phyloP scores from a whole-genome alignment of 2,888 invertebrate species.

The Apamea anceps region DNA sequence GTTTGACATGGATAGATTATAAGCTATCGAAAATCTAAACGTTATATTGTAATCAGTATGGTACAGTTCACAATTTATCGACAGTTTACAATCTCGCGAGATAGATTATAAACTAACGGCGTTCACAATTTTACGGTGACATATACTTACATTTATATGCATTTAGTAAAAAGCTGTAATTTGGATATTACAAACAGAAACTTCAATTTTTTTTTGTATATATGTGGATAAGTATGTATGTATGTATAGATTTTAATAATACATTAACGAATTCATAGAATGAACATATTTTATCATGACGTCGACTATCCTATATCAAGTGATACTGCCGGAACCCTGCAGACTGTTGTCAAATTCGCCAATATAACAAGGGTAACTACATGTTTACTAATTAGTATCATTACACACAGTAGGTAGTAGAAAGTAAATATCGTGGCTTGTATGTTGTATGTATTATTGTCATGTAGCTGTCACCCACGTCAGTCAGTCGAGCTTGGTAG shows the following conservation, averaged over 20 bases:
- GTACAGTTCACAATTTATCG: too few species aligned
- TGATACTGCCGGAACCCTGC: neutral
- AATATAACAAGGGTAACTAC: neutral
- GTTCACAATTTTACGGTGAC: too few species aligned
- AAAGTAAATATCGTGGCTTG: constrained; percentile 29
- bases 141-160: too few species aligned
- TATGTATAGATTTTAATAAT: neutral
- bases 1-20: neutral
- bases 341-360: neutral
- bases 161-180: too few species aligned
- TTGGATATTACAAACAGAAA: too few species aligned
- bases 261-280: neutral
- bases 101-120: too few species aligned
- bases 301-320: neutral
- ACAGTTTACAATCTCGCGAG: too few species aligned
- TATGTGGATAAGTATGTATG: too few species aligned
- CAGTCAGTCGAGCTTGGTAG: constrained; percentile 25
- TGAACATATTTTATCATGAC: neutral
- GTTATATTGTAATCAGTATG: too few species aligned
- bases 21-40: too few species aligned
- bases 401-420: constrained; percentile 30
- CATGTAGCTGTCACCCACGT: constrained; percentile 16
- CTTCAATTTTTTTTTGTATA: neutral
- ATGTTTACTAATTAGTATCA: constrained; percentile 17
- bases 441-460: constrained; percentile 24